Percentiles rank a stretch among this genome's conserved stretches.
Conservation (phyloP, 2,888 invertebrate genomes). For the Elmis aenea region DNA sequence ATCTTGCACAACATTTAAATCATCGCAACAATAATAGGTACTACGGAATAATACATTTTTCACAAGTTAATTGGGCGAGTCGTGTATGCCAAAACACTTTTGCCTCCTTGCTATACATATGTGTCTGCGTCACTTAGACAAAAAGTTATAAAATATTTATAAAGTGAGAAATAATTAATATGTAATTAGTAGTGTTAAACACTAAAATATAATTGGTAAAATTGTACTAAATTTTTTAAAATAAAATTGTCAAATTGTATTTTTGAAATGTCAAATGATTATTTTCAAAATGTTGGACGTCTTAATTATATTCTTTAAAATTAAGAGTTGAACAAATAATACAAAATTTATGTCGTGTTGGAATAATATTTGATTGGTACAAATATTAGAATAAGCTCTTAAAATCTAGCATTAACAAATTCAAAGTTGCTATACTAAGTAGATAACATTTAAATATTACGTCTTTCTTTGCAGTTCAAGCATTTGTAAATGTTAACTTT, state of each 20-base stretch:
- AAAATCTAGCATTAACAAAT: no score
- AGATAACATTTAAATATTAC: background rate
- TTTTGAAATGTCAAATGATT: background rate
- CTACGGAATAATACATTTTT: no score
- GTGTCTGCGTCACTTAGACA: no score
- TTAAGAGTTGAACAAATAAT: background rate
- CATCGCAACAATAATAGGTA: slow-evolving; percentile 6
- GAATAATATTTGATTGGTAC: slow-evolving; percentile 12
- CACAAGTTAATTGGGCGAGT: no score
- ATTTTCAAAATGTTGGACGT: background rate
- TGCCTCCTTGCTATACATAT: no score
- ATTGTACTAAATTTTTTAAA: background rate
- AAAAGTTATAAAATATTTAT: no score
- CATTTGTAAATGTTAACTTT: no score
- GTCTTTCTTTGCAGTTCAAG: background rate
- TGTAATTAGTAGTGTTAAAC: slow-evolving; percentile 13
- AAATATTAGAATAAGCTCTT: slow-evolving; percentile 15
- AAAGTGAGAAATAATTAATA: slow-evolving; percentile 10
- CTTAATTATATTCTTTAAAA: background rate
- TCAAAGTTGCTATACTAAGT: background rate
- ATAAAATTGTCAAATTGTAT: no score
- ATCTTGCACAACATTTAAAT: slow-evolving; percentile 1
- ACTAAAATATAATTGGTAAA: slow-evolving; percentile 7
- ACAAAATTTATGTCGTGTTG: background rate
- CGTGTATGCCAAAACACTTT: no score